Evolutionary conservation across 2,888 invertebrate species (phyloP).

Genomic region (Argyra leucocephala): DNA sequence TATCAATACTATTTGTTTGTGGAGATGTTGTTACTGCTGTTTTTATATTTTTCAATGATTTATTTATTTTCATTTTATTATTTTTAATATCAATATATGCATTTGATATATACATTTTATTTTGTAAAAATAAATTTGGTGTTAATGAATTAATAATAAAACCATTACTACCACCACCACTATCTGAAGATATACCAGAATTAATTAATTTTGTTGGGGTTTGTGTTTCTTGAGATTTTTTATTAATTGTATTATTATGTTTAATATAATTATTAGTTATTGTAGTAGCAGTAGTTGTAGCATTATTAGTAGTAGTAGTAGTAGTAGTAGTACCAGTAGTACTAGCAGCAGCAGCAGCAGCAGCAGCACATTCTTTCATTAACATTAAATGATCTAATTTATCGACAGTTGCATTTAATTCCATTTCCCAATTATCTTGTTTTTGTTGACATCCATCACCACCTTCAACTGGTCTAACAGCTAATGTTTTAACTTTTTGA

Average conservation of each 20-base stretch:
- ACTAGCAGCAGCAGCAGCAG: conserved; percentile 13
- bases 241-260: background rate
- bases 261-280: conserved; percentile 14
- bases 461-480: conserved; percentile 63
- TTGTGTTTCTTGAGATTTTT: background rate
- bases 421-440: conserved; percentile 59
- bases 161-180: background rate
- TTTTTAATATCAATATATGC: background rate
- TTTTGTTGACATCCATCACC: conserved; percentile 58
- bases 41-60: conserved; percentile 23
- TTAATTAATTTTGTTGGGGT: background rate
- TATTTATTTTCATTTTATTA: conserved; percentile 20
- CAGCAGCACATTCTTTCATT: conserved; percentile 48
- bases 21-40: conserved; percentile 11
- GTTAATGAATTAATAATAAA: background rate
- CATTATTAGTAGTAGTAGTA: conserved; percentile 24
- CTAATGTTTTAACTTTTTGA: conserved; percentile 60
- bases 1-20: conserved; percentile 7
- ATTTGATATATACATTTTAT: background rate
- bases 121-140: background rate
- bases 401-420: conserved; percentile 66
- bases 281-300: conserved; percentile 21
- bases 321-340: conserved; percentile 25
- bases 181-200: no score
- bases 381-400: conserved; percentile 63